Base-by-base conservation (phyloP, 1,140 invertebrate species). In the Saccostrea cuccullata region DNA sequence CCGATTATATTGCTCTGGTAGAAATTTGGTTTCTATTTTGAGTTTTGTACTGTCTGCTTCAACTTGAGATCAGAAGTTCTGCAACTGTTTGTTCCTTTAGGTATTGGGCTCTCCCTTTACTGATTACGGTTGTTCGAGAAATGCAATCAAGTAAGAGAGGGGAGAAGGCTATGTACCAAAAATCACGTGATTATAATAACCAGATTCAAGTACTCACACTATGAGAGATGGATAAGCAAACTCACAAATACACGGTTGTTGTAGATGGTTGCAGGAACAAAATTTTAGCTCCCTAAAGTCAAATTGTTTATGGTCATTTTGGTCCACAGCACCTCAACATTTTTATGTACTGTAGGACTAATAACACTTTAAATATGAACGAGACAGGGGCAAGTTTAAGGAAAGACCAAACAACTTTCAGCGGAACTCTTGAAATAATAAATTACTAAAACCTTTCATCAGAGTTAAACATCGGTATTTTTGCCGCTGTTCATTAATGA, bases 21-120 rank as follows among this genome's bases (percentile, higher is more conserved):
- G 84, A 84, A 84, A 60, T 82, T 67, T 85, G 83, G 73, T 84
- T 87, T 87, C 86, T 87, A 87, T 87, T 89, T 89, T 89, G 87
- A 87, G 86, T 87, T 82, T 89, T 84, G 82, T 56, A 87, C 89
- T 89, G 89, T 87, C 89, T 89, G 86, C 87, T 85, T 40, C 55
- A 56, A 77, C 70, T 84, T 55, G 82, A 84, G 55, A 55, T 84
- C 82, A 55, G 82, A 84, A 84, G 82, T 56, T 84, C 55, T 40
- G 55, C 82, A 84, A 84, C 40, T 84, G 82, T 56, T 84, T 84
- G 40, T 55, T 84, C 82, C 82, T 47, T 77, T 77, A 30, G 70
- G 70, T 77, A 77, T 77, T 30, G 23, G 70, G 70, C 70, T 77
- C 26, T 77, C 70, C 26, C 70, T 67, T 6, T 23, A 77, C 70